Percentiles rank a stretch among this genome's conserved stretches.
Conservation (phyloP, 1,140 invertebrate species). For the Drosophila ironensis region DNA sequence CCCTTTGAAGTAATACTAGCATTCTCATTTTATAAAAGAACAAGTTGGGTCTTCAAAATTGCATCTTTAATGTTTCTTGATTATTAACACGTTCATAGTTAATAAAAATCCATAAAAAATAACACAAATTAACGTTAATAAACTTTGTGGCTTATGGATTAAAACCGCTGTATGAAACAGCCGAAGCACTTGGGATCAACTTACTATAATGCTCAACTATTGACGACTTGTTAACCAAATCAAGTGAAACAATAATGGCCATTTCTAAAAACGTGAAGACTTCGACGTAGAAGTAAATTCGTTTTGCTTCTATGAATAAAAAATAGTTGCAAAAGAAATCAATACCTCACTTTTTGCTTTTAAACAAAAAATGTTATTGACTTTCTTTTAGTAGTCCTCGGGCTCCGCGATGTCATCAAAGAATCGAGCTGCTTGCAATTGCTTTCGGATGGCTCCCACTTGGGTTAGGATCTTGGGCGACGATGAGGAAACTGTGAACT, state of each 20-base stretch:
- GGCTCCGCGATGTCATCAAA: constrained; percentile 49
- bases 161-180: constrained; percentile 44
- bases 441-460: constrained; percentile 75
- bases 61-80: not conserved
- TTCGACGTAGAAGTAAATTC: constrained; percentile 33
- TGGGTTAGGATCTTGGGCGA: constrained; percentile 74
- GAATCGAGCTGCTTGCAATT: constrained; percentile 71
- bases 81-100: constrained; percentile 1
- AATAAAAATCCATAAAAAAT: constrained; percentile 40
- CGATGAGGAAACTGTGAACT: constrained; percentile 59
- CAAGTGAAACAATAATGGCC: constrained; percentile 16
- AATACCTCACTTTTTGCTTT: constrained; percentile 10
- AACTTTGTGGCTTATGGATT: constrained; percentile 59
- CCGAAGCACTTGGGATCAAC: constrained; percentile 62
- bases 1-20: too few relatives aligned
- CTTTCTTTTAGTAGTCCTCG: constrained; percentile 42
- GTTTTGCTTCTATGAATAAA: not conserved
- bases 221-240: constrained; percentile 7
- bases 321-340: constrained; percentile 2
- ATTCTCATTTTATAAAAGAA: too few relatives aligned
- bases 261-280: constrained; percentile 7
- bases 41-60: not conserved
- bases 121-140: constrained; percentile 55
- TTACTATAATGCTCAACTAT: constrained; percentile 12
- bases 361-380: constrained; percentile 36